A percentile compares a stretch with the other conserved stretches of the same genome.
These are phyloP conservation scores for Imbricaverruca yamaguchii DNA, from an alignment of 2,888 invertebrate species.

Conservation along the genomic window DNA sequence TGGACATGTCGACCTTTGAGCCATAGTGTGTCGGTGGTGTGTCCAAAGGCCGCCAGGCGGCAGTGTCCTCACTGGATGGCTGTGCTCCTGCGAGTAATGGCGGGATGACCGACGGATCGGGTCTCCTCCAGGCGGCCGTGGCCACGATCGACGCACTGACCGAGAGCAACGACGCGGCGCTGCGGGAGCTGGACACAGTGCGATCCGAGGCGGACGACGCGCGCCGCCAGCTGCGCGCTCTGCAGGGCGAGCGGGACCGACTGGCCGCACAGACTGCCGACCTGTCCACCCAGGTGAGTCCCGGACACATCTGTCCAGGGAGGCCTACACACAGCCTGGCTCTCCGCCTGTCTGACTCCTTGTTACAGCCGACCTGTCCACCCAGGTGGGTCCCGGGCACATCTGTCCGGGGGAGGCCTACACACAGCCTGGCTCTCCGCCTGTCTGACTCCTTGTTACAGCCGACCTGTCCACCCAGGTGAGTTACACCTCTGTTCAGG, in stretches of 20 bases:
- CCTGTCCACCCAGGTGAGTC: conserved; percentile 67
- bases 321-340: too few relatives aligned
- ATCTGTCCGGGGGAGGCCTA: too few relatives aligned
- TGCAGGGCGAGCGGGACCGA: conserved; percentile 67
- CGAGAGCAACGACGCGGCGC: conserved; percentile 44
- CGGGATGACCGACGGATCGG: too few relatives aligned
- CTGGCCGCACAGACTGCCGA: conserved; percentile 69
- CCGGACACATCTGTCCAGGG: background rate
- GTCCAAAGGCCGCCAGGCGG: too few relatives aligned
- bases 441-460: too few relatives aligned
- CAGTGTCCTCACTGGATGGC: too few relatives aligned
- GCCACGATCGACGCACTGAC: conserved; percentile 12
- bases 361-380: conserved; percentile 62
- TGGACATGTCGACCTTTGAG: too few relatives aligned
- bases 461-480: conserved; percentile 58
- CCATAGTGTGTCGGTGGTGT: too few relatives aligned
- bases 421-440: too few relatives aligned
- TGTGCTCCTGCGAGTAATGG: too few relatives aligned
- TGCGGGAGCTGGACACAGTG: conserved; percentile 61
- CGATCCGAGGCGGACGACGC: conserved; percentile 61
- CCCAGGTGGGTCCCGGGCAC: conserved; percentile 55
- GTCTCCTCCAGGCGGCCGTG: background rate
- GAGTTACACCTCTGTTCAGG: background rate
- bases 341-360: too few relatives aligned
- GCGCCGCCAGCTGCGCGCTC: conserved; percentile 60